Base-by-base conservation (phyloP, 2,113 vertebrate species). In the Struthio camelus region DNA sequence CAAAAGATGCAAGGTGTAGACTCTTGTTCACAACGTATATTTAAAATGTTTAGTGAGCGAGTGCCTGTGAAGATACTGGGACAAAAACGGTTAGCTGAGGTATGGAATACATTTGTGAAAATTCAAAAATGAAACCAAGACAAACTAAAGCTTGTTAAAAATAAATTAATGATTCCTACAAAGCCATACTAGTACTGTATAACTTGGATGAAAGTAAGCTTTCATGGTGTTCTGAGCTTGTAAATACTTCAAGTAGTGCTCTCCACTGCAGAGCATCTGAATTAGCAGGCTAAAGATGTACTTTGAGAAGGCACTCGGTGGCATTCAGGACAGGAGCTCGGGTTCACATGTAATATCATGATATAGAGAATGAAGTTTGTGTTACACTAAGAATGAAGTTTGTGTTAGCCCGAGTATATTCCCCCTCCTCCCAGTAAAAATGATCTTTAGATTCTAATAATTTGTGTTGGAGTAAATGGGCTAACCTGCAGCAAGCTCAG, bases 11-110 rank as follows among this genome's bases (percentile, higher is more conserved):
- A 28, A 53, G 9, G 34, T 32, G 67, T 59, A 46, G 17, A 72
- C 24, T 58, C n/a, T 42, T 88, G 69, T 25, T 59, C 75, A 27
- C 19, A 40, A 10, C 7, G 17, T 87, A 2, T 80, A 72, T 78
- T 61, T 58, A 32, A 95, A 80, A 62, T 3, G 14, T 69, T 69
- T 70, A 46, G 5, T 77, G 94, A 94, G 9, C 87, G 79, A n/a
- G 50, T 58, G 58, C 82, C 46, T 54, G 78, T 66, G 77, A 95
- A 92, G 2, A 44, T 81, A 9, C 9, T 82, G 51, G 65, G 61
- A 50, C 84, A 87, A 36, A 98, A 98, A 96, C 90, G 97, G 70
- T 84, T 27, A 46, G 36, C 40, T 20, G 95, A 98, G 97, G 98
- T 98, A 96, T 62, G 92, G 67, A 91, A 91, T 73, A 71, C 58